Conservation (phyloP, 2,888 invertebrate genomes). For the Tenthredo scrophulariae region DNA sequence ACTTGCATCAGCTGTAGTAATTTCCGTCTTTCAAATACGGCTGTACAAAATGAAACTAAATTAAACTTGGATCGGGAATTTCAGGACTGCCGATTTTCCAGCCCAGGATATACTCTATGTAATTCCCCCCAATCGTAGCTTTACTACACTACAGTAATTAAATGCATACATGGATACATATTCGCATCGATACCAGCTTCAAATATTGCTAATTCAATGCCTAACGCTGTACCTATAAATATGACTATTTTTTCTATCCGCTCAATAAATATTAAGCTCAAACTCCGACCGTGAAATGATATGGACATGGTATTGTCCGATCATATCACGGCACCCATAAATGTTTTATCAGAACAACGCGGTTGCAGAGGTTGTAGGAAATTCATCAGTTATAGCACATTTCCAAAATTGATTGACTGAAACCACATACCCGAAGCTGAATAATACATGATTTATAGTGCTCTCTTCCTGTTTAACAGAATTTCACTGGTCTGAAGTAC, state of each 20-base stretch:
- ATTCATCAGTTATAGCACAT: neutral
- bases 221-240: neutral
- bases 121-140: neutral
- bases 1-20: constrained; percentile 26
- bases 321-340: constrained; percentile 12
- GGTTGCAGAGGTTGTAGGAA: neutral
- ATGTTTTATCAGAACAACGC: neutral
- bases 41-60: constrained; percentile 8
- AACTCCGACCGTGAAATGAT: neutral
- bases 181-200: neutral
- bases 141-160: neutral
- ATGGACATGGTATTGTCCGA: constrained; percentile 8
- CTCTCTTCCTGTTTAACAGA: constrained; percentile 31
- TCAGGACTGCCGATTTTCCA: neutral
- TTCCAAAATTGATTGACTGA: constrained; percentile 22
- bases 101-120: neutral
- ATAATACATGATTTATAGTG: constrained; percentile 37
- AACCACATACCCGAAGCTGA: constrained; percentile 26
- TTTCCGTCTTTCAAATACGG: constrained; percentile 27
- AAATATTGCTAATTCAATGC: neutral
- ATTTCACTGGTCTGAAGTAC: constrained; percentile 13
- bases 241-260: too few relatives aligned
- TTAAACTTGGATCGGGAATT: constrained; percentile 18
- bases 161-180: neutral
- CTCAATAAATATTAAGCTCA: neutral